Conservation (phyloP, 2,888 invertebrate genomes). For the Ryuthela nishihirai region DNA sequence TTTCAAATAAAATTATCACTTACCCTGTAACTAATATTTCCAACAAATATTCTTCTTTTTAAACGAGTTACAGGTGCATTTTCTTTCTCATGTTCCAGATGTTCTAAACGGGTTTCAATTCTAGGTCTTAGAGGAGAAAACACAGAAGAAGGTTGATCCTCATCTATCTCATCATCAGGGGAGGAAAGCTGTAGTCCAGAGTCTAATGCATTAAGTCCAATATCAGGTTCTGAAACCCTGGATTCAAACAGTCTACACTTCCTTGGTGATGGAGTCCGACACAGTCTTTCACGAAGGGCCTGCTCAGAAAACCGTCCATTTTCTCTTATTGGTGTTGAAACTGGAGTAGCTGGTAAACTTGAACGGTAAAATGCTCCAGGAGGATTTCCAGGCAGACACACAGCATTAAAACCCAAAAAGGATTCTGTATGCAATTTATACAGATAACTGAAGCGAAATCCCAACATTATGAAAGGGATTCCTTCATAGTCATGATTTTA, state of each 20-base stretch:
- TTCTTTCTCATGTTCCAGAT: constrained; percentile 26
- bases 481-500: too few relatives aligned
- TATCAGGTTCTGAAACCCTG: constrained; percentile 33
- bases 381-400: constrained; percentile 41
- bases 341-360: constrained; percentile 43
- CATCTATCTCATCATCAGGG: constrained; percentile 34
- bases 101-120: constrained; percentile 20
- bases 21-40: constrained; percentile 40
- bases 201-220: constrained; percentile 35
- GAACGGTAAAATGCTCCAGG: constrained; percentile 43
- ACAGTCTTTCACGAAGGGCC: constrained; percentile 42
- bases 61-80: constrained; percentile 15
- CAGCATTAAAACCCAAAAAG: constrained; percentile 43
- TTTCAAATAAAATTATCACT: constrained; percentile 1
- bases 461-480: constrained; percentile 41
- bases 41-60: constrained; percentile 39
- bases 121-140: constrained; percentile 18
- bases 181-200: constrained; percentile 35
- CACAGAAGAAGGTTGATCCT: constrained; percentile 19
- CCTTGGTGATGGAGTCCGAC: constrained; percentile 44
- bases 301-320: constrained; percentile 43
- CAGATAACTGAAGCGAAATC: constrained; percentile 41
- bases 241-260: constrained; percentile 42
- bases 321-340: constrained; percentile 43
- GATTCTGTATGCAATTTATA: constrained; percentile 43